These are phyloP conservation scores for Epinephelus malabaricus DNA, from an alignment of 2,797 vertebrate species.

Conservation along the genomic window DNA sequence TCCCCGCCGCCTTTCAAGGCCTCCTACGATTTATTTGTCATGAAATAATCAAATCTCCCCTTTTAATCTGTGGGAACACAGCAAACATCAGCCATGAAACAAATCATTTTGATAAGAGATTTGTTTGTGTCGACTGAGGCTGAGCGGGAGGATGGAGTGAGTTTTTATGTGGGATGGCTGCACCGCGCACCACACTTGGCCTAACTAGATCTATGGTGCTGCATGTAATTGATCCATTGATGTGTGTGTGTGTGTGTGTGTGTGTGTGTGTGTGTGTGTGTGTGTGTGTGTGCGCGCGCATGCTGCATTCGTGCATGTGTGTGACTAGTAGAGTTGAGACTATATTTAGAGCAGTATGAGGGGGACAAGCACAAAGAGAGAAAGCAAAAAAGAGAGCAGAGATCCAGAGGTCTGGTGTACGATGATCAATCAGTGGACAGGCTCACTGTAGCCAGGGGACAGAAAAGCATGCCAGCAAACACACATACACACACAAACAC, in stretches of 20 bases:
- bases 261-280: constrained; percentile 49
- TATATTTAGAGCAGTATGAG: constrained; percentile 84
- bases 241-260: constrained; percentile 6
- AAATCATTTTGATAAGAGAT: constrained; percentile 75
- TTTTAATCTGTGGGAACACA: constrained; percentile 74
- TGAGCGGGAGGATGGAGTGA: constrained; percentile 36
- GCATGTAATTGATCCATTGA: constrained; percentile 68
- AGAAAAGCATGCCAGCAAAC: constrained; percentile 55
- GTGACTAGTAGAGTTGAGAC: constrained; percentile 55
- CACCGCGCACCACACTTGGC: constrained; percentile 51
- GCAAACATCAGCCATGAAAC: constrained; percentile 60
- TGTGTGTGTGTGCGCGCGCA: constrained; percentile 38
- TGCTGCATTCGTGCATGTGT: constrained; percentile 29
- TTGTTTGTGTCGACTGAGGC: constrained; percentile 55
- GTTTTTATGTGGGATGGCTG: constrained; percentile 60
- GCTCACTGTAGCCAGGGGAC: constrained; percentile 74
- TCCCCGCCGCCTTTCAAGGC: constrained; percentile 45
- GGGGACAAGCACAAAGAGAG: constrained; percentile 65
- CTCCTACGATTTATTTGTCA: constrained; percentile 66
- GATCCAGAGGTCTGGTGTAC: constrained; percentile 81
- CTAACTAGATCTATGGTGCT: constrained; percentile 61
- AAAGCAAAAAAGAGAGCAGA: constrained; percentile 71
- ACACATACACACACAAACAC: constrained; percentile 38
- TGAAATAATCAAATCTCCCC: constrained; percentile 73
- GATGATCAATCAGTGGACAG: constrained; percentile 84